A percentile compares a stretch with the other conserved stretches of the same genome.
These are phyloP conservation scores for Bemisia tabaci DNA, from an alignment of 1,140 invertebrate species.

Conservation along the genomic window DNA sequence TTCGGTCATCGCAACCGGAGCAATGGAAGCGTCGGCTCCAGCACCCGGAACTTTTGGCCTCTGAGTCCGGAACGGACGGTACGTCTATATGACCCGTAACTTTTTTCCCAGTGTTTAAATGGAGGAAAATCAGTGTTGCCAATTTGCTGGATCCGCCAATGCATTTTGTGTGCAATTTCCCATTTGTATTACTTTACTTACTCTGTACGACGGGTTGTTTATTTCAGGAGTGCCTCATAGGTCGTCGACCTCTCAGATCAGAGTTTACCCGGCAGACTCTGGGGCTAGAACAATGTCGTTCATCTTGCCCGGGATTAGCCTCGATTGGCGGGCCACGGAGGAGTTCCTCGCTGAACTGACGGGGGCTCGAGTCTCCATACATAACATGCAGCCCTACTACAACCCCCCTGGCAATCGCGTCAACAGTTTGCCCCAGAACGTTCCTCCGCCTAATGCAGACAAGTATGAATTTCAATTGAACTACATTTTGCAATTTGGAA, in stretches of 20 bases:
- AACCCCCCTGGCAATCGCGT: constrained; percentile 19
- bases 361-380: constrained; percentile 56
- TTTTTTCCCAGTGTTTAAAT: too few relatives aligned
- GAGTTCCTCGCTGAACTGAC: constrained; percentile 57
- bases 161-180: too few relatives aligned
- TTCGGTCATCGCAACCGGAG: too few relatives aligned
- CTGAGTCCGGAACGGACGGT: too few relatives aligned
- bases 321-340: constrained; percentile 52
- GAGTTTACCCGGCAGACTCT: constrained; percentile 50
- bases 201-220: too few relatives aligned
- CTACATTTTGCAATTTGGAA: too few relatives aligned
- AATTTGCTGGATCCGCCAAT: too few relatives aligned
- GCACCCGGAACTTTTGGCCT: too few relatives aligned
- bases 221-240: constrained; percentile 47
- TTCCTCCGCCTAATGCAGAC: neutral
- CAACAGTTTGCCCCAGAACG: neutral
- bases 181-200: too few relatives aligned
- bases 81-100: too few relatives aligned
- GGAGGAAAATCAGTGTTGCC: too few relatives aligned
- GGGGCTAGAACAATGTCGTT: constrained; percentile 58
- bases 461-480: neutral
- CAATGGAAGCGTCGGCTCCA: too few relatives aligned
- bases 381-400: constrained; percentile 53
- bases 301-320: constrained; percentile 48
- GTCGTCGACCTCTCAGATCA: constrained; percentile 45